These are phyloP conservation scores for Pica pica DNA, from an alignment of 2,113 vertebrate species.

Conservation along the genomic window DNA sequence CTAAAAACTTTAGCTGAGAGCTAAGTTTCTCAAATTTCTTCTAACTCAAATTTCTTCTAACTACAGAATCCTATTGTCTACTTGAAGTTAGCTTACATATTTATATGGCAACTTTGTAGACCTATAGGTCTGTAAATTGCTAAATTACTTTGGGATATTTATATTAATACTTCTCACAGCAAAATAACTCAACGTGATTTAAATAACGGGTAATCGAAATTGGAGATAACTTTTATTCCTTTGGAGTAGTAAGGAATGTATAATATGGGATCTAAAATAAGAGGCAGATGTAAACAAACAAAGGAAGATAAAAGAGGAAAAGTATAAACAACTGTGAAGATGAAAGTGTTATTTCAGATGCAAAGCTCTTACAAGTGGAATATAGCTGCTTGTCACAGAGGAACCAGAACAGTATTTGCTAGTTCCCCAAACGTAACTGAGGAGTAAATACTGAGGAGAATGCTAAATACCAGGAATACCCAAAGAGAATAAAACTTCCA, in stretches of 20 bases:
- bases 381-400: background rate
- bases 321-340: background rate
- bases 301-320: background rate
- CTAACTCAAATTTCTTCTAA: background rate
- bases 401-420: background rate
- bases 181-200: background rate
- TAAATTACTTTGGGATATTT: background rate
- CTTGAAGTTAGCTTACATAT: background rate
- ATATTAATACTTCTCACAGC: background rate
- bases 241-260: background rate
- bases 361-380: background rate
- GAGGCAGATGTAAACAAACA: background rate
- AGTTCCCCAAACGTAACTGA: background rate
- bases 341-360: background rate
- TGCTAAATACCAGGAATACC: background rate
- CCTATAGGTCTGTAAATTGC: background rate
- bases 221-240: background rate
- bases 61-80: background rate
- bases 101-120: background rate
- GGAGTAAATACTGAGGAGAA: background rate
- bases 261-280: background rate
- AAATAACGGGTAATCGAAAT: background rate
- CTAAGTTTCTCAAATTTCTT: background rate
- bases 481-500: background rate
- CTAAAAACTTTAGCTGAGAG: background rate